Evolutionary conservation across 2,888 invertebrate species (phyloP).

Genomic region (Leptothorax acervorum): DNA sequence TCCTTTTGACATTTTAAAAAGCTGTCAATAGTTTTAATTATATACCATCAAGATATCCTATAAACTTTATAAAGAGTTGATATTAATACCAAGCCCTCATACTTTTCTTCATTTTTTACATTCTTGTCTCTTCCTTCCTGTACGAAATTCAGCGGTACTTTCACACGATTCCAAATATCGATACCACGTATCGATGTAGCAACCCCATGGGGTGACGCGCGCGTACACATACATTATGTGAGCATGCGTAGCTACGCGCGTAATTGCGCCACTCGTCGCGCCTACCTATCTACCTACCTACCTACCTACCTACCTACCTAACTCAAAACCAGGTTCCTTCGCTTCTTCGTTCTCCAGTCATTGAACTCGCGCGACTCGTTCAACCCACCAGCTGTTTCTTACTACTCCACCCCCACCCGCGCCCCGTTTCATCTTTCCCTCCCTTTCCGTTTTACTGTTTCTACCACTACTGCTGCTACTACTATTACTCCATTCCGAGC

Average conservation of each 20-base stretch:
- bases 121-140: neutral
- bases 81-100: neutral
- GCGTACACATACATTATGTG: slow-evolving; percentile 30
- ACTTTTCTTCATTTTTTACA: neutral
- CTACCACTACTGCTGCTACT: slow-evolving; percentile 11
- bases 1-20: neutral
- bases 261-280: slow-evolving; percentile 65
- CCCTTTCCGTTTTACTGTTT: slow-evolving; percentile 38
- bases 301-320: slow-evolving; percentile 76
- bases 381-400: slow-evolving; percentile 84
- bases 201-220: slow-evolving; percentile 42
- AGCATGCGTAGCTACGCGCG: slow-evolving; percentile 61
- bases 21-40: neutral
- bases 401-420: slow-evolving; percentile 68
- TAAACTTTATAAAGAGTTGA: neutral
- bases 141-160: slow-evolving; percentile 26
- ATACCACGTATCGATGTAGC: slow-evolving; percentile 10
- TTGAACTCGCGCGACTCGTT: slow-evolving; percentile 82
- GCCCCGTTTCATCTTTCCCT: slow-evolving; percentile 50
- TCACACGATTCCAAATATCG: slow-evolving; percentile 26
- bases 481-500: slow-evolving; percentile 24
- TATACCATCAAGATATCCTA: neutral
- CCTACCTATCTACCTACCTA: slow-evolving; percentile 75
- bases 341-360: slow-evolving; percentile 81
- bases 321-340: slow-evolving; percentile 71